These are phyloP conservation scores for Pyrochroa serraticornis DNA, from an alignment of 2,888 invertebrate species.

Conservation along the genomic window DNA sequence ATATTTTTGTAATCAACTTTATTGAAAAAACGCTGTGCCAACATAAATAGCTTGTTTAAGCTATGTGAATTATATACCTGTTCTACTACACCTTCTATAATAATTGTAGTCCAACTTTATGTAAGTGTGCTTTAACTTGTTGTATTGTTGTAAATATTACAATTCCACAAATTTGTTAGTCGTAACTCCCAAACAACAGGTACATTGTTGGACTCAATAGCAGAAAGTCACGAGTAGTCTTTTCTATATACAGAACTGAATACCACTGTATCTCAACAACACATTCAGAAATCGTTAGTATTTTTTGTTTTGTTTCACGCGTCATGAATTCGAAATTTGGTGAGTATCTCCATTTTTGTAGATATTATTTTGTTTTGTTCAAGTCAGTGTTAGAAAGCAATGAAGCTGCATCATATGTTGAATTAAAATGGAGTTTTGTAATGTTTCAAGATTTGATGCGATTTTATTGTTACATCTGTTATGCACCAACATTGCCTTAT, in stretches of 20 bases:
- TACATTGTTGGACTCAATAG: no score
- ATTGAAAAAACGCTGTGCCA: conserved; percentile 50
- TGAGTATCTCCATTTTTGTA: conserved; percentile 39
- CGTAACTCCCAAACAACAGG: no score
- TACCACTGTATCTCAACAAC: conserved; percentile 10
- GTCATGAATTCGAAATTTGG: conserved; percentile 47
- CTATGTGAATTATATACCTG: conserved; percentile 14
- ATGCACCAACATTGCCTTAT: conserved; percentile 11
- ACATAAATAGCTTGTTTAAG: conserved; percentile 34
- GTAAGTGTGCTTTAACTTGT: conserved; percentile 41
- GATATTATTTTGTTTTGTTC: conserved; percentile 28
- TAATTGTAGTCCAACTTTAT: conserved; percentile 36
- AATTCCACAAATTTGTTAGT: conserved; percentile 23
- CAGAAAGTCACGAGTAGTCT: neutral
- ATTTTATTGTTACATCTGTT: conserved; percentile 3
- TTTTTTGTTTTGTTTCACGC: conserved; percentile 49
- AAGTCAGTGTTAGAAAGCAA: neutral
- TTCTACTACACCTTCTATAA: conserved; percentile 27
- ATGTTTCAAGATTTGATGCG: conserved; percentile 3
- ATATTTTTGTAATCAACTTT: conserved; percentile 55
- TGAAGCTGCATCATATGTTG: neutral
- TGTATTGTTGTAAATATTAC: conserved; percentile 38
- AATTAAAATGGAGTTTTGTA: neutral
- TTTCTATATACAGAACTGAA: conserved; percentile 14
- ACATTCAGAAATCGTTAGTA: conserved; percentile 34